Base-by-base conservation (phyloP, 2,113 vertebrate genomes). In the Gambusia affinis region DNA sequence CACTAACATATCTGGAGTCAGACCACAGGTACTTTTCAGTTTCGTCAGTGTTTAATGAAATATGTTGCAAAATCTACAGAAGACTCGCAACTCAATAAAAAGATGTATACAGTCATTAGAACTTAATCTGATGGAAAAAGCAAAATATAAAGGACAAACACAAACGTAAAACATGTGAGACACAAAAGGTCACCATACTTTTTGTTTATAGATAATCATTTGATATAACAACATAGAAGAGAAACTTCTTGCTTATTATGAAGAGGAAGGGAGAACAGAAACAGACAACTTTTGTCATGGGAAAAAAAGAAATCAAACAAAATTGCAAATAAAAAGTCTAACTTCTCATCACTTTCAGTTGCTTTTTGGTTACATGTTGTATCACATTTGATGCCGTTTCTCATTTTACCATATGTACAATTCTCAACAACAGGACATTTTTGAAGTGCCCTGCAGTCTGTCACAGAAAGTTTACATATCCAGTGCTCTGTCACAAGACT, bases 221-320 rank as follows among this genome's bases (percentile, higher is more conserved):
- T 1, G 17, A 0, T 8, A 12, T 62, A 19, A 28, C 2, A 22
- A 42, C 12, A 27, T 7, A 37, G 28, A 64, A 71, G 24, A 47
- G 80, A 70, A 75, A 71, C 60, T 30, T 61, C 0, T 29, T 44
- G n/a, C 12, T 37, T 54, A 15, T 22, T 44, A 4, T 39, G 0
- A 44, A 8, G 0, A 54, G 8, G 8, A 81, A 74, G 29, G 12
- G 51, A 44, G 66, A 82, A 70, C 64, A 65, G 39, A 81, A 84
- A 75, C 12, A 24, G 14, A 8, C 7, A 54, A 7, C 7, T 15
- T 51, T 51, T 54, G 22, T 54, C 51, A n/a, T 8, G 19, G 22
- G 22, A 24, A 54, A 22, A 22, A 33, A 35, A 35, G 2, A 10
- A 10, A 10, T 1, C 35, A 37, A 30, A 30, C 30, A 30, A 30